phyloP scores from a whole-genome alignment of 1,140 invertebrate genomes.

The Daktulosphaira vitifoliae region DNA sequence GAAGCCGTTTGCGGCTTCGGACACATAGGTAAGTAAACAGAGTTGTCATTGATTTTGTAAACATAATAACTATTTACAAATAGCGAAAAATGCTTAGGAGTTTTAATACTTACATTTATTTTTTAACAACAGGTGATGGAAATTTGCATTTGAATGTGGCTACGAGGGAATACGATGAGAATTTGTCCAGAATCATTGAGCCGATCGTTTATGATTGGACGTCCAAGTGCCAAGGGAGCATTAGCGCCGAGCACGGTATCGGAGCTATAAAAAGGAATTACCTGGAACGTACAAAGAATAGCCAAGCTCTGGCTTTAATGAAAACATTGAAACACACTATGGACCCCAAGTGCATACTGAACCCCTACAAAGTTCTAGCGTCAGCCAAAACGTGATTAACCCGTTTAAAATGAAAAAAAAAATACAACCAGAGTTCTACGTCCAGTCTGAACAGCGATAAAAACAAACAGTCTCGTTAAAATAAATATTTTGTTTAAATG shows the following conservation, averaged over 20 bases:
- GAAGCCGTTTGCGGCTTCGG: constrained; percentile 73
- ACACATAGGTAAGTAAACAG: constrained; percentile 74
- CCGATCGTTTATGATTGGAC: constrained; percentile 87
- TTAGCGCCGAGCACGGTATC: constrained; percentile 93
- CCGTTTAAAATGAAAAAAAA: too few relatives aligned
- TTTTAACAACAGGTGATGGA: constrained; percentile 70
- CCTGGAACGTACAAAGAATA: constrained; percentile 72
- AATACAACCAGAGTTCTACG: too few relatives aligned
- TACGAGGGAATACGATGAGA: constrained; percentile 56
- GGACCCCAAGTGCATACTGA: constrained; percentile 89
- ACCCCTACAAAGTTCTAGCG: constrained; percentile 80
- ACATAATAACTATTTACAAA: too few relatives aligned
- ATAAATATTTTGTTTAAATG: too few relatives aligned
- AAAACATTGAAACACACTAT: constrained; percentile 71
- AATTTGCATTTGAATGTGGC: constrained; percentile 88
- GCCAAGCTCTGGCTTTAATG: constrained; percentile 70
- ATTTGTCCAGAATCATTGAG: constrained; percentile 65
- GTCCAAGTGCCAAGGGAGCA: constrained; percentile 66
- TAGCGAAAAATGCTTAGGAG: too few relatives aligned
- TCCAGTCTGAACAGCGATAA: too few relatives aligned
- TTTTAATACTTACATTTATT: too few relatives aligned
- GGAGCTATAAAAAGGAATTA: constrained; percentile 85
- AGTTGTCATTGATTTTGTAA: too few relatives aligned
- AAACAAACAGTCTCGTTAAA: too few relatives aligned
- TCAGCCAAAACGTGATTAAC: neutral